Evolutionary conservation across 2,797 vertebrate genomes (phyloP).

Genomic region (Cyclopterus lumpus): DNA sequence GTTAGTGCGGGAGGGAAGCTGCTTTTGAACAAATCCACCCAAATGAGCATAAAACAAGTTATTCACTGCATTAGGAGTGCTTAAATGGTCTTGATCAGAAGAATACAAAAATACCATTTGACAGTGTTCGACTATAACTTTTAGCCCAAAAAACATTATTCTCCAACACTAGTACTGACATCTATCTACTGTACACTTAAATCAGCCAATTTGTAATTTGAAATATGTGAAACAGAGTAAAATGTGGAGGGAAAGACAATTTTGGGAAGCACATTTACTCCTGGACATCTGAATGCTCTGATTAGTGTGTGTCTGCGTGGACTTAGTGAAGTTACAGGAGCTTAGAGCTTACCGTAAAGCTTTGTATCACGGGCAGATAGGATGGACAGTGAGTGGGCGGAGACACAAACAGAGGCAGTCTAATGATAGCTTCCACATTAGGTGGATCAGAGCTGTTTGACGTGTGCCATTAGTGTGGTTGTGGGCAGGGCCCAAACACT

Average conservation of each 20-base stretch:
- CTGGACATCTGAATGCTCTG: constrained; percentile 54
- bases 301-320: constrained; percentile 42
- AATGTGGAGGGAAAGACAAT: constrained; percentile 29
- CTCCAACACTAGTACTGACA: neutral
- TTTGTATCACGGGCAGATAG: constrained; percentile 62
- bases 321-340: constrained; percentile 69
- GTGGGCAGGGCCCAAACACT: neutral
- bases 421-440: constrained; percentile 56
- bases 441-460: constrained; percentile 49
- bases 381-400: constrained; percentile 57
- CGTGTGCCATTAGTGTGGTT: constrained; percentile 20
- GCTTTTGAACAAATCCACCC: neutral
- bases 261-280: constrained; percentile 47
- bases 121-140: neutral
- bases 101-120: neutral
- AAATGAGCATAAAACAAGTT: neutral
- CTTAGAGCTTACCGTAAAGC: constrained; percentile 73
- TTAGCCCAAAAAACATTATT: constrained; percentile 2
- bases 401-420: constrained; percentile 40
- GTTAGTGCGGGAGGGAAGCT: neutral
- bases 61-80: neutral
- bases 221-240: constrained; percentile 20
- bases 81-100: constrained; percentile 3
- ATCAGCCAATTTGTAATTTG: neutral
- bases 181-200: neutral